A percentile compares a stretch with the other conserved stretches of the same genome.
phyloP scores from a whole-genome alignment of 1,140 invertebrate species.

The Melanaphis sacchari region DNA sequence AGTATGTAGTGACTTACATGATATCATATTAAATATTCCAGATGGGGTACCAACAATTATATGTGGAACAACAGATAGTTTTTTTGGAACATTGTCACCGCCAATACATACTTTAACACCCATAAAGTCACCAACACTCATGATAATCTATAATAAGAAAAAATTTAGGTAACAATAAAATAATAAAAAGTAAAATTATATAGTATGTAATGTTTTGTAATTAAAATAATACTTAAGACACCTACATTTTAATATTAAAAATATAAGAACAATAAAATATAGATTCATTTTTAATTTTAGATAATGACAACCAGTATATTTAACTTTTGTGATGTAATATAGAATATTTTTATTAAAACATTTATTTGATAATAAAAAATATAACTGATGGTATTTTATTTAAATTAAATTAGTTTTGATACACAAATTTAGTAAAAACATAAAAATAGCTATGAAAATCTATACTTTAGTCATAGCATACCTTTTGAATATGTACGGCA shows the following conservation, averaged over 20 bases:
- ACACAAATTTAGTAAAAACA: neutral
- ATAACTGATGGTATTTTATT: neutral
- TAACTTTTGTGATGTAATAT: too few species aligned
- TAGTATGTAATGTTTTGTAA: neutral
- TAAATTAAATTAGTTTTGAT: too few species aligned
- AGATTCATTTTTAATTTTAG: too few species aligned
- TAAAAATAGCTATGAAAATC: neutral
- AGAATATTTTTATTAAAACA: too few species aligned
- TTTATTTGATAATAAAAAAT: too few species aligned
- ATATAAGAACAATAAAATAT: too few species aligned
- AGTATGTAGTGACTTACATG: slow-evolving; percentile 82
- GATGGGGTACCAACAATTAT: slow-evolving; percentile 98
- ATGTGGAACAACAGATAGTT: slow-evolving; percentile 90
- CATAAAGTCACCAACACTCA: slow-evolving; percentile 98
- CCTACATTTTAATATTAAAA: neutral
- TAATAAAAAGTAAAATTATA: neutral
- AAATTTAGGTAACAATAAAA: neutral
- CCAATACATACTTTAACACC: slow-evolving; percentile 99
- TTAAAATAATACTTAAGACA: neutral
- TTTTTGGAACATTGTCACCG: slow-evolving; percentile 94
- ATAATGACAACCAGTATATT: too few species aligned
- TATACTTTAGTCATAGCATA: neutral
- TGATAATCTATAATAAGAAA: slow-evolving; percentile 86
- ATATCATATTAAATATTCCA: slow-evolving; percentile 98
- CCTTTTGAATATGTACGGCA: slow-evolving; percentile 83